Base-by-base conservation (phyloP, 2,888 invertebrate genomes). In the Deilephila porcellus region DNA sequence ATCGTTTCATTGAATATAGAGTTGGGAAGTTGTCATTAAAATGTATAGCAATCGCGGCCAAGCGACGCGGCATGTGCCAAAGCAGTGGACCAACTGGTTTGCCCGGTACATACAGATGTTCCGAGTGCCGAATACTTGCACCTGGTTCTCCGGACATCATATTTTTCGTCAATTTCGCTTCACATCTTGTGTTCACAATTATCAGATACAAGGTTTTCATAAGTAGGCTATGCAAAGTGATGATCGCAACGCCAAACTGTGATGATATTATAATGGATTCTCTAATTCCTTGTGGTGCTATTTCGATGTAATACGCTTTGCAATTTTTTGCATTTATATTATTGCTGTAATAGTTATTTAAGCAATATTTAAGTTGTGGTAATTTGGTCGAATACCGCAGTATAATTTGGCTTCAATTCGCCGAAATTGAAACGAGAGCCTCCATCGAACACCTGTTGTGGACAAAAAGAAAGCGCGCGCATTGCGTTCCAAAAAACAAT, bases 141-240 rank as follows among this genome's bases (percentile, higher is more conserved):
- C 85, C 86, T 88, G 86, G 81, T 79, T 72, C 73, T 74, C 75
- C 70, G 72, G 62, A 71, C 59, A 45, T 71, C 37, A 73, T 72
- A 73, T 76, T 79, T 83, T 81, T 85, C 81, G 79, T 78, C 81
- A 78, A 84, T 85, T 85, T 84, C 79, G 78, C 81, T 77, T 79
- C 78, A 80, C 79, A 80, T 84, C 73, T 80, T 80, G 74, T 80
- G 78, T 79, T 83, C 79, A 78, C 76, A 76, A 77, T 83, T 85
- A 91, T 87, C 88, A 86, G 85, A 87, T 79, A 85, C 91, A 89
- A 91, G 91, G 91, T 82, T 85, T 81, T 74, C 14, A 29, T 78
- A 90, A 84, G 79, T 89, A 81, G 90, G 90, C 84, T 86, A 83
- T 80, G 80, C 81, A 81, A 82, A 82, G 73, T 80, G 77, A 78